Conservation (phyloP, 2,888 invertebrate genomes). For the Epinotia demarniana region DNA sequence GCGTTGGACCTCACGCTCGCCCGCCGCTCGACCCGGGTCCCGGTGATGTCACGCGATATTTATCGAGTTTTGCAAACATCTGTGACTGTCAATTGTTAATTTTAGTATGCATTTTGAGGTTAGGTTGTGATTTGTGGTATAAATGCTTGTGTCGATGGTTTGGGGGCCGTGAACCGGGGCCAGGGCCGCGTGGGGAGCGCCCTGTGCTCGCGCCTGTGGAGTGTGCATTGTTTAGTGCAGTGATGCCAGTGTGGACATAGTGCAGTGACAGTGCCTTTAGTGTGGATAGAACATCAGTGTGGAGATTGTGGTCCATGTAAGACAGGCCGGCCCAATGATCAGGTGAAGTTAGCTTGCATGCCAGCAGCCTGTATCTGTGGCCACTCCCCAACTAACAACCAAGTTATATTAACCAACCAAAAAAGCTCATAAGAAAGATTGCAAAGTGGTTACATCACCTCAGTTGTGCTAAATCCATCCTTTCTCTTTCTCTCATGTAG, state of each 20-base stretch:
- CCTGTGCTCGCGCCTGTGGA: conserved; percentile 10
- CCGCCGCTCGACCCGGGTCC: conserved; percentile 57
- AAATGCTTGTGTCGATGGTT: conserved; percentile 52
- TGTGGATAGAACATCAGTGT: conserved; percentile 32
- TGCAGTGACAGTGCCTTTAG: conserved; percentile 40
- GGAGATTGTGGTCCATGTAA: conserved; percentile 37
- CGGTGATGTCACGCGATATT: conserved; percentile 69
- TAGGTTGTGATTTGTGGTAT: conserved; percentile 71
- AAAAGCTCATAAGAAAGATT: conserved; percentile 10
- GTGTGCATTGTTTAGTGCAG: conserved; percentile 39
- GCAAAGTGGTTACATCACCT: conserved; percentile 22
- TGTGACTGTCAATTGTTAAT: conserved; percentile 72
- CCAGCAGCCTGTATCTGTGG: conserved; percentile 5
- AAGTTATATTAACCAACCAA: conserved; percentile 24
- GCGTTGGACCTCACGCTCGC: conserved; percentile 63
- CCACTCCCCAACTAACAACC: conserved; percentile 31
- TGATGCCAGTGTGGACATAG: conserved; percentile 42
- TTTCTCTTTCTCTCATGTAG: conserved; percentile 25
- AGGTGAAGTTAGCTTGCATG: conserved; percentile 35
- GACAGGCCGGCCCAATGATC: conserved; percentile 36
- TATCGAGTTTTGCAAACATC: conserved; percentile 71
- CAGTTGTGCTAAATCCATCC: conserved; percentile 21
- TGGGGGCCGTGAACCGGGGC: conserved; percentile 31
- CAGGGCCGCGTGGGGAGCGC: conserved; percentile 31
- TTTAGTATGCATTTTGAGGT: conserved; percentile 79